Evolutionary conservation across 2,797 vertebrate species (phyloP).

Genomic region (Muraenolepis orangiensis): DNA sequence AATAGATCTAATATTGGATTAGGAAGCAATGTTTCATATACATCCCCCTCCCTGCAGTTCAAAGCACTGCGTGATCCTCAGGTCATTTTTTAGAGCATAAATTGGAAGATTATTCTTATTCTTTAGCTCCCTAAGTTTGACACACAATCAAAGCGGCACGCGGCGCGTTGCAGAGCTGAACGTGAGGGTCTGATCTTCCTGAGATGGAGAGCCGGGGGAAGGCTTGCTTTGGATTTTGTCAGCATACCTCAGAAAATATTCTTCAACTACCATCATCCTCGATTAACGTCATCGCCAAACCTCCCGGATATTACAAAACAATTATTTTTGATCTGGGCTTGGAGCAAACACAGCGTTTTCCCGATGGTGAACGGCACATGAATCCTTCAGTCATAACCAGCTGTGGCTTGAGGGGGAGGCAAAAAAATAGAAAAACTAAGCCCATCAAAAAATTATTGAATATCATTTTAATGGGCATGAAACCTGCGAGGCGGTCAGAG

Average conservation of each 20-base stretch:
- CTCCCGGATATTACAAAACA: conserved; percentile 65
- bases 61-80: conserved; percentile 69
- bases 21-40: conserved; percentile 1
- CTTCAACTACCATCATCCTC: conserved; percentile 56
- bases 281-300: conserved; percentile 68
- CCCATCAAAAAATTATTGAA: conserved; percentile 72
- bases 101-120: conserved; percentile 68
- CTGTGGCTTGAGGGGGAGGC: conserved; percentile 61
- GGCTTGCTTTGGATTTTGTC: conserved; percentile 53
- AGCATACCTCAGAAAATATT: conserved; percentile 47
- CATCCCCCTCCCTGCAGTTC: conserved; percentile 63
- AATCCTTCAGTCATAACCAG: conserved; percentile 62
- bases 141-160: conserved; percentile 68
- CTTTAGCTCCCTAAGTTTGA: conserved; percentile 68
- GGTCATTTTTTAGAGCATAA: conserved; percentile 63
- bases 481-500: conserved; percentile 60
- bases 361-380: conserved; percentile 55
- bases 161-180: conserved; percentile 57
- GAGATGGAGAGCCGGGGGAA: conserved; percentile 56
- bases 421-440: conserved; percentile 34
- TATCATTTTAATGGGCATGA: conserved; percentile 76
- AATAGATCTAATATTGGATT: not conserved
- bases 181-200: conserved; percentile 19
- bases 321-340: conserved; percentile 72
- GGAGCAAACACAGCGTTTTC: conserved; percentile 62